Evolutionary conservation across 2,888 invertebrate genomes (phyloP), one percentile per base, ranked within the genome.

Genomic region (Listrodromus nycthemerus): DNA sequence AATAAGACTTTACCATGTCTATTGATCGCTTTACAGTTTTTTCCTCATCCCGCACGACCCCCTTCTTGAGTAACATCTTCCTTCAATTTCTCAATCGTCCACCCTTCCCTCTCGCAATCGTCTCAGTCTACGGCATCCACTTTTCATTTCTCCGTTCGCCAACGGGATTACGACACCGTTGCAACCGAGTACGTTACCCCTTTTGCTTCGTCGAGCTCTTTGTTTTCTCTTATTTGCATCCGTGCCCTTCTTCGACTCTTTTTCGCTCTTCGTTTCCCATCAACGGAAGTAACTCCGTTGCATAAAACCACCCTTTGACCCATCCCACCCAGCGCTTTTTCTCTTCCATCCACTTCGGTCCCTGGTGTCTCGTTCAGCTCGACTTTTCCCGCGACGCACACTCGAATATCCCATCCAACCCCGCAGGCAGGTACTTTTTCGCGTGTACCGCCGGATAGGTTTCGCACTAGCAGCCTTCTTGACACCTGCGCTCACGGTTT

Each of bases 271-370:
- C 50, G 37, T 27, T 27, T 21, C 24, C 24, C 19, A 30, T 37
- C 27, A 61, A 19, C 24, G 33, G 21, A 41, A 67, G 76, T 69
- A 61, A 48, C 45, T 16, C 70, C 69, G 65, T 70, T 80, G 52
- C 63, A 61, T 78, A 70, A 76, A 81, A 80, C 78, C 70, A 52
- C 66, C 65, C 55, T 70, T 80, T 48, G 74, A 74, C 58, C 21
- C 65, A 69, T 58, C 61, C 21, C 48, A 33, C 13, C 76, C 67
- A 48, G 52, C 33, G n/a, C 33, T 33, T 24, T 50, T 30, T 33
- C 73, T 77, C 19, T 30, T 73, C 41, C 27, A 41, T 19, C 58
- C 19, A 45, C 63, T 7, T 24, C 30, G 10, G 65, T 76, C 77
- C 48, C 50, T 48, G 69, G 63, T 27, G 73, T 77, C 83, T 67